Conservation (phyloP, 2,113 vertebrate genomes). For the Tetraodon nigroviridis region DNA sequence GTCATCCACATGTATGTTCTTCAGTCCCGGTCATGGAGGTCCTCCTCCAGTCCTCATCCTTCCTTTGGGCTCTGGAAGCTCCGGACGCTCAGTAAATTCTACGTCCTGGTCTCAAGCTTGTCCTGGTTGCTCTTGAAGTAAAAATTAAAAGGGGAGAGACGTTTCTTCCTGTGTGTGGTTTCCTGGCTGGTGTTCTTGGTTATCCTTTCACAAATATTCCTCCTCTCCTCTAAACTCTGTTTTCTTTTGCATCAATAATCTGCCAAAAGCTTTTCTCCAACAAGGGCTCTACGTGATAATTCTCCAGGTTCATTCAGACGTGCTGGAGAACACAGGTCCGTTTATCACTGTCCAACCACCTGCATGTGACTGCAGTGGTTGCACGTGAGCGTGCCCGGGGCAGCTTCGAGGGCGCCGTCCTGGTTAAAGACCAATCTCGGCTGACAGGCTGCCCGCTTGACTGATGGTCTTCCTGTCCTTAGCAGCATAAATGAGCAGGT, state of each 20-base stretch:
- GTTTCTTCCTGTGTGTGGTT: slow-evolving; percentile 3
- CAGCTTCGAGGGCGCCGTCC: slow-evolving; percentile 27
- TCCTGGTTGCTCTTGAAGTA: not conserved
- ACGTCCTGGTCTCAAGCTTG: not conserved
- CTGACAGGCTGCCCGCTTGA: slow-evolving; percentile 19
- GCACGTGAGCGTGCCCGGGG: slow-evolving; percentile 15
- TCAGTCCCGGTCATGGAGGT: not conserved
- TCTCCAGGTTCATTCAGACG: slow-evolving; percentile 14
- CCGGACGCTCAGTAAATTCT: not conserved
- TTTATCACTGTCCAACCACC: slow-evolving; percentile 16
- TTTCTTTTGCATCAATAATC: slow-evolving; percentile 61
- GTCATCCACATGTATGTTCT: not conserved
- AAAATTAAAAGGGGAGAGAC: not conserved
- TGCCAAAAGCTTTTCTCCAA: slow-evolving; percentile 18
- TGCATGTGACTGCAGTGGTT: slow-evolving; percentile 12
- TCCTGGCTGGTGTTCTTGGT: slow-evolving; percentile 19
- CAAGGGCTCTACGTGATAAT: slow-evolving; percentile 8
- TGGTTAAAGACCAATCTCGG: slow-evolving; percentile 38
- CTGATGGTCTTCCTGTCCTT: slow-evolving; percentile 39
- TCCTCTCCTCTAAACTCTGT: slow-evolving; percentile 26
- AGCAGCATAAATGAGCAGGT: not conserved
- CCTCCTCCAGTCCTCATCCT: not conserved
- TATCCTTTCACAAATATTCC: slow-evolving; percentile 26
- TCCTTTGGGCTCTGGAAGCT: not conserved
- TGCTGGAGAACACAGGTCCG: slow-evolving; percentile 13